phyloP scores from a whole-genome alignment of 2,797 vertebrate genomes.

The Paratrypauchen microcephalus region DNA sequence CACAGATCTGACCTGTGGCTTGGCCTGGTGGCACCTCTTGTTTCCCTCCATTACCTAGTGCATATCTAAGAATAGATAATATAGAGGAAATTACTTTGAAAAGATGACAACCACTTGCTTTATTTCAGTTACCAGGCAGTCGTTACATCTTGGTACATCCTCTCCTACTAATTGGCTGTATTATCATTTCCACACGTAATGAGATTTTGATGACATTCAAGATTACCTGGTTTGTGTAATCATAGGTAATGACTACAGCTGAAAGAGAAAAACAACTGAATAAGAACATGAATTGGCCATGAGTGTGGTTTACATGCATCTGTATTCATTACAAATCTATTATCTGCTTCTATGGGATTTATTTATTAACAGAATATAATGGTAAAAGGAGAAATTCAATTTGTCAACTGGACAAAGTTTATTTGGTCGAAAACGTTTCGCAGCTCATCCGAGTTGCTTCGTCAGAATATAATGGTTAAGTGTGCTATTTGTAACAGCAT shows the following conservation, averaged over 20 bases:
- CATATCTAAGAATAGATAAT: no score
- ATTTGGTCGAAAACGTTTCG: no score
- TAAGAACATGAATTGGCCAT: not conserved
- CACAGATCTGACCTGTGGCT: no score
- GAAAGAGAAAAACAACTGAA: not conserved
- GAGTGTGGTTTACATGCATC: not conserved
- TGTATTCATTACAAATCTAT: not conserved
- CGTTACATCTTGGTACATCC: not conserved
- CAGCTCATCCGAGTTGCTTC: no score
- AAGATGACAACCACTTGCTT: not conserved
- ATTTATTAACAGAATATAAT: not conserved
- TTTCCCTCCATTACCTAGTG: no score
- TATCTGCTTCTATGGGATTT: not conserved
- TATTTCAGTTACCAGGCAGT: not conserved
- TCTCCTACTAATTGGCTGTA: not conserved
- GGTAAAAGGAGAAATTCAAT: no score
- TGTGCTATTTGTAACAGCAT: not conserved
- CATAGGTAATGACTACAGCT: not conserved
- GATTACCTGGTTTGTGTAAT: not conserved
- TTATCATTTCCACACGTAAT: not conserved
- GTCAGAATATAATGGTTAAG: not conserved
- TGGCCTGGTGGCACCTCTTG: no score
- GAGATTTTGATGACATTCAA: not conserved
- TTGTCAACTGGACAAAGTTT: no score
- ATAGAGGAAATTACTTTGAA: no score